phyloP scores from a whole-genome alignment of 2,797 vertebrate genomes.

The Lacerta agilis region DNA sequence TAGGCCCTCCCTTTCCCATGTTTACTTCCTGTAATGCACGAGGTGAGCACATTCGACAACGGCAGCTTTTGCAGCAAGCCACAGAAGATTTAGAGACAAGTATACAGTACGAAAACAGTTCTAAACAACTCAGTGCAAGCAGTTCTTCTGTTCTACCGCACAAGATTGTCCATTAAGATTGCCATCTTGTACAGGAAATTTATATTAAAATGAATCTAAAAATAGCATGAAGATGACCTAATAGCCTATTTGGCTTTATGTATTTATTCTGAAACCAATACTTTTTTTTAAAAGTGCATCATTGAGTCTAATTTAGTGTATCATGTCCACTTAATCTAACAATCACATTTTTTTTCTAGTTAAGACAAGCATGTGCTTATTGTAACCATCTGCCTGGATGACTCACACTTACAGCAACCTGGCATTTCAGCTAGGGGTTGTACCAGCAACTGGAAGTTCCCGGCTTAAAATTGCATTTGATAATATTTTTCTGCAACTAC shows the following conservation, averaged over 20 bases:
- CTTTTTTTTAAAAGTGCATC: not conserved
- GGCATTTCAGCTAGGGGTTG: conserved; percentile 1
- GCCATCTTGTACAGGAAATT: too few species aligned
- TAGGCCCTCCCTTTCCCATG: not conserved
- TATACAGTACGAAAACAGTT: too few species aligned
- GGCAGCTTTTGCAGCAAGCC: not conserved
- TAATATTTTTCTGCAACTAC: not conserved
- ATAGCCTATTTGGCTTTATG: conserved; percentile 36
- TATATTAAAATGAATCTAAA: conserved; percentile 38
- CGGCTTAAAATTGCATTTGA: conserved; percentile 23
- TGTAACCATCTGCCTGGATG: conserved; percentile 26
- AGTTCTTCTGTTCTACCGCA: not conserved
- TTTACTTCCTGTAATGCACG: not conserved
- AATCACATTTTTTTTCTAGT: not conserved
- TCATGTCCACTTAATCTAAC: conserved; percentile 6
- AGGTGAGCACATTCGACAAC: not conserved
- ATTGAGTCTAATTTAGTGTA: not conserved
- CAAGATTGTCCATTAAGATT: not conserved
- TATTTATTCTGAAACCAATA: conserved; percentile 45
- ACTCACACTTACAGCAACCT: conserved; percentile 24
- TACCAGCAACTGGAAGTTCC: conserved; percentile 19
- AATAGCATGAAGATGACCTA: conserved; percentile 25
- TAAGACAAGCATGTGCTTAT: conserved; percentile 21
- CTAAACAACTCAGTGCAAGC: not conserved
- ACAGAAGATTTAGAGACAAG: not conserved